Evolutionary conservation across 2,797 vertebrate genomes (phyloP), one percentile per base, ranked within the genome.

Genomic region (Heterohyrax brucei): DNA sequence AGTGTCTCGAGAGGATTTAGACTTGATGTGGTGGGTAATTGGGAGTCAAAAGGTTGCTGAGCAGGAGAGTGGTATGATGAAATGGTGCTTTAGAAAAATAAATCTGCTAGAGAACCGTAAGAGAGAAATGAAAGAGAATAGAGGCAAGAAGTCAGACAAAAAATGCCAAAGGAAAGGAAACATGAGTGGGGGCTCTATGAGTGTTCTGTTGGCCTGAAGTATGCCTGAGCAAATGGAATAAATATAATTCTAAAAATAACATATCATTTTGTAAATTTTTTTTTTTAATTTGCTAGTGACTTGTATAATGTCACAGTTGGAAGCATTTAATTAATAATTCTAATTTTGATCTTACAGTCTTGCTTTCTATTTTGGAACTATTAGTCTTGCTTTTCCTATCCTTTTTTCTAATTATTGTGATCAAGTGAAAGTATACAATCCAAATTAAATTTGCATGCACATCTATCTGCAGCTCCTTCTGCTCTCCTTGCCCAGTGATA

Each of bases 261-360:
- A 62, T 39, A 64, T n/a, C 44, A 87, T 48, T 89, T 80, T 87
- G 68, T 78, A 9, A 56, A 6, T 33, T 33, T 62, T 81, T 44
- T 39, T 82, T 48, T 10, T 39, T 33, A 14, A 88, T n/a, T 5
- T 78, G 21, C 14, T 66, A 91, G 16, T 30, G 19, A 70, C 44
- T 83, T 28, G 7, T 13, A 22, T 30, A 84, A 88, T 75, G 53
- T 77, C 39, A 62, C 6, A 53, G 39, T 87, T 70, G 59, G 28
- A 82, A 21, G 10, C 9, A 62, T 56, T 85, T 68, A 75, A 75
- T 81, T 66, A 89, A 62, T 59, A 91, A 91, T 81, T 66, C 6
- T 14, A 89, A 85, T 78, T 94, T 79, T 84, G 46, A 70, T 83
- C 44, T 78, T n/a, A n/a, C 7, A 18, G 10, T 64, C 90, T 64